Conservation (phyloP, 2,888 invertebrate species). For the Drosophila nr. medialis region DNA sequence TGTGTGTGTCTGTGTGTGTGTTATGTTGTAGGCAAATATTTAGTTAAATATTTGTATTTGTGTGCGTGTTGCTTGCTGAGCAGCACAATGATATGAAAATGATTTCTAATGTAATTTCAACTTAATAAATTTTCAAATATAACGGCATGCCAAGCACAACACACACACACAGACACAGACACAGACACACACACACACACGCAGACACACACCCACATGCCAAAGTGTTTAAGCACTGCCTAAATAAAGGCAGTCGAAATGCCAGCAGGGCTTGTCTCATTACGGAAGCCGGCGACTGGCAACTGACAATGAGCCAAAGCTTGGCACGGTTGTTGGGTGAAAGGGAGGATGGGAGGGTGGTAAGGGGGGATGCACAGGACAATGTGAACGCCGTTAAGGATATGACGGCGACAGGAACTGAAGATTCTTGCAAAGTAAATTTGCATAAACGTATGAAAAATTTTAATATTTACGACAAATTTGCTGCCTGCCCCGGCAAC, state of each 20-base stretch:
- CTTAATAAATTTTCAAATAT: not conserved
- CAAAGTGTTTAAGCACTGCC: slow-evolving; percentile 1
- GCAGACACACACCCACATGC: not conserved
- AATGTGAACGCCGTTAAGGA: slow-evolving; percentile 2
- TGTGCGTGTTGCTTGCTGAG: not conserved
- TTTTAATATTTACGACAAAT: slow-evolving; percentile 73
- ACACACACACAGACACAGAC: too few species aligned
- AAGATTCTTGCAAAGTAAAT: slow-evolving; percentile 74
- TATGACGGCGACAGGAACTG: slow-evolving; percentile 63
- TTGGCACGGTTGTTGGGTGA: too few species aligned
- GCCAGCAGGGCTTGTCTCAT: slow-evolving; percentile 55
- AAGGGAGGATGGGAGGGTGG: not conserved
- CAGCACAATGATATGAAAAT: slow-evolving; percentile 2
- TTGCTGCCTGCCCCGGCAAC: not conserved
- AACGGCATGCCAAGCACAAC: not conserved
- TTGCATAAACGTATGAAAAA: slow-evolving; percentile 80
- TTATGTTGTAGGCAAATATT: not conserved
- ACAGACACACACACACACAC: not conserved
- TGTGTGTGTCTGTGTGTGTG: not conserved
- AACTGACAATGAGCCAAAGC: not conserved
- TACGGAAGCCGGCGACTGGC: slow-evolving; percentile 49
- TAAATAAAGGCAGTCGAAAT: slow-evolving; percentile 27
- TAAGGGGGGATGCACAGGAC: not conserved
- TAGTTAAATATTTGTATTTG: not conserved
- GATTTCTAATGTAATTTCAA: not conserved